A percentile compares a stretch with the other conserved stretches of the same genome.
Conservation (phyloP, 1,140 invertebrate species). For the Cataglyphis hispanica region DNA sequence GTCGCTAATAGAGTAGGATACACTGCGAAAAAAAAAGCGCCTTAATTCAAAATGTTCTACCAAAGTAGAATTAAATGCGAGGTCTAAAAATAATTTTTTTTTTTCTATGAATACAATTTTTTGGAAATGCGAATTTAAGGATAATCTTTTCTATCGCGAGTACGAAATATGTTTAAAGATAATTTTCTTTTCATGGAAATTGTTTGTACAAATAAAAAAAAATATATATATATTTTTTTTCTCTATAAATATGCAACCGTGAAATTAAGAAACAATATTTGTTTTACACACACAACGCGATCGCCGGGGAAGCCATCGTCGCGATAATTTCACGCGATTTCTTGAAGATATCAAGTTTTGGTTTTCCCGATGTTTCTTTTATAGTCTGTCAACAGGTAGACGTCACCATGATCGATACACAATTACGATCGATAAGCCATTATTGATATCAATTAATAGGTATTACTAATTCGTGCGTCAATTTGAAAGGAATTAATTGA, state of each 20-base stretch:
- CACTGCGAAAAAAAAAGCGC: conserved; percentile 40
- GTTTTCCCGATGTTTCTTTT: conserved; percentile 14
- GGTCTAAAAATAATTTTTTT: neutral
- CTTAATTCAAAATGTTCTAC: neutral
- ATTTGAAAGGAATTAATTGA: neutral
- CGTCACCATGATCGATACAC: neutral
- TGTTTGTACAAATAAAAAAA: too few relatives aligned
- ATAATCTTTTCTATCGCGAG: neutral
- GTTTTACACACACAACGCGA: neutral
- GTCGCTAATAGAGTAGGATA: conserved; percentile 23
- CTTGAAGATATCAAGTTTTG: neutral
- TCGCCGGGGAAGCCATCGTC: neutral
- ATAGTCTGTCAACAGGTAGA: neutral
- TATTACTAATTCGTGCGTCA: conserved; percentile 5
- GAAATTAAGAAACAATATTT: neutral
- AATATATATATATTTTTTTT: neutral
- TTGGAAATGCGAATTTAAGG: neutral
- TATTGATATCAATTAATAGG: neutral
- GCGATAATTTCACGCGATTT: neutral
- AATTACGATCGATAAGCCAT: neutral
- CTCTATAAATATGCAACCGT: neutral
- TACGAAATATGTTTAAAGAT: neutral
- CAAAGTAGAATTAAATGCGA: conserved; percentile 6
- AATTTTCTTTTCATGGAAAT: neutral
- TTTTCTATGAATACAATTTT: neutral